phyloP scores from a whole-genome alignment of 2,113 vertebrate species.

The Pungitius pungitius region DNA sequence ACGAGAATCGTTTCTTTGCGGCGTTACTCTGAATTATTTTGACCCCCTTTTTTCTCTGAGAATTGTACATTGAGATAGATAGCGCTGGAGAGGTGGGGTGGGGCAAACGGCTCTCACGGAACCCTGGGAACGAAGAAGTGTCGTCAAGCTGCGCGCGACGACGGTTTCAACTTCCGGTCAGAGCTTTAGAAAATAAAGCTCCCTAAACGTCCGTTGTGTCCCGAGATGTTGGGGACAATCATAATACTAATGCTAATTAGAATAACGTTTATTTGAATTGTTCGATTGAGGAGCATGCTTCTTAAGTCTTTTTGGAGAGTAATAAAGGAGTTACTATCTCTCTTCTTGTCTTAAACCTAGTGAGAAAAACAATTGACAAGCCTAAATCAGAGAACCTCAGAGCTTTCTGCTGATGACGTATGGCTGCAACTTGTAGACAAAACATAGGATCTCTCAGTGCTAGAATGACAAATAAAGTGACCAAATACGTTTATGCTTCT shows the following conservation, averaged over 20 bases:
- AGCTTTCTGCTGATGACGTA: background rate
- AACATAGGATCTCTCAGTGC: background rate
- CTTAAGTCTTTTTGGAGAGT: too few species aligned
- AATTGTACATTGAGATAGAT: constrained; percentile 81
- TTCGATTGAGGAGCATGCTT: background rate
- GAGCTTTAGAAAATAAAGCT: constrained; percentile 45
- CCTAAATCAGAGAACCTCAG: background rate
- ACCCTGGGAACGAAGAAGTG: constrained; percentile 83
- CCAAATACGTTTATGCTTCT: background rate
- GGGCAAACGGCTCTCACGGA: constrained; percentile 88
- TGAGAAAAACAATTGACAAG: background rate
- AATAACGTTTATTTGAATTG: background rate
- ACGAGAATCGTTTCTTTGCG: constrained; percentile 54
- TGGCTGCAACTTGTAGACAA: background rate
- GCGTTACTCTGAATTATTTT: constrained; percentile 69
- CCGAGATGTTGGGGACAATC: too few species aligned
- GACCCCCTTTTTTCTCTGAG: constrained; percentile 76
- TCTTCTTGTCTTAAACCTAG: background rate
- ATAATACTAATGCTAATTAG: background rate
- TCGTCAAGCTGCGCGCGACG: constrained; percentile 42
- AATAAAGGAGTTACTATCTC: background rate
- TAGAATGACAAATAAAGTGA: background rate
- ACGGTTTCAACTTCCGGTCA: background rate
- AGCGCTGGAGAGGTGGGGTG: constrained; percentile 84
- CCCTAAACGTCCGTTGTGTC: too few species aligned